Evolutionary conservation across 2,113 vertebrate species (phyloP).

Genomic region (Saimiri boliviensis): DNA sequence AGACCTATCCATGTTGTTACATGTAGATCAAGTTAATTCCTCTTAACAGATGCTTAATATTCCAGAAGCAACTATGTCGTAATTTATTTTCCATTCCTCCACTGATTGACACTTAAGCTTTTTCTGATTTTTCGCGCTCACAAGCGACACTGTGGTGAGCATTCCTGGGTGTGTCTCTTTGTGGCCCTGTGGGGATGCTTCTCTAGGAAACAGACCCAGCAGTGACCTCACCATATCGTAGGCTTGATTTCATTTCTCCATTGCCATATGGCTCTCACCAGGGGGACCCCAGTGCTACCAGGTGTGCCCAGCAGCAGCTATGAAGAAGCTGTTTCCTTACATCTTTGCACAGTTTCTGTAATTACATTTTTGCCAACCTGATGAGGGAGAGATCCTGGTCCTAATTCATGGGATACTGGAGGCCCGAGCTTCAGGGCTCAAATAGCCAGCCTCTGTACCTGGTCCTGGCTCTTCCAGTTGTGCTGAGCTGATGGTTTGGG

Average conservation of each 20-base stretch:
- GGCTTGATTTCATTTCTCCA: neutral
- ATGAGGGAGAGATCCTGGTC: neutral
- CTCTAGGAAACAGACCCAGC: neutral
- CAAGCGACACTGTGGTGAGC: rapidly evolving
- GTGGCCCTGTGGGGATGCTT: rapidly evolving
- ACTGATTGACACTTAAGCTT: neutral
- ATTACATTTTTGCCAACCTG: neutral
- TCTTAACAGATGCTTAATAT: neutral
- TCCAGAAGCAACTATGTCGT: neutral
- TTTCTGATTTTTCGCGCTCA: neutral
- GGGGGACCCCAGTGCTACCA: neutral
- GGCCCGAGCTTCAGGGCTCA: neutral
- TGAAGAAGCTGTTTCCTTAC: neutral
- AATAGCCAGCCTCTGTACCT: neutral
- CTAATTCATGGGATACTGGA: neutral
- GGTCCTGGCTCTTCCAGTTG: too few species aligned
- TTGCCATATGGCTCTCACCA: neutral
- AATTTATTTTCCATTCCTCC: neutral
- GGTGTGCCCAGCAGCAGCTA: too few species aligned
- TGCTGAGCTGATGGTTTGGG: neutral
- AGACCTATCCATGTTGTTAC: neutral
- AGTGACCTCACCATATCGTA: rapidly evolving
- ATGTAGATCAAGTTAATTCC: neutral
- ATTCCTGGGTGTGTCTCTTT: neutral
- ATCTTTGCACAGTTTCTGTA: neutral